Evolutionary conservation across 2,888 invertebrate species (phyloP).

Genomic region (Rotaria macrura): DNA sequence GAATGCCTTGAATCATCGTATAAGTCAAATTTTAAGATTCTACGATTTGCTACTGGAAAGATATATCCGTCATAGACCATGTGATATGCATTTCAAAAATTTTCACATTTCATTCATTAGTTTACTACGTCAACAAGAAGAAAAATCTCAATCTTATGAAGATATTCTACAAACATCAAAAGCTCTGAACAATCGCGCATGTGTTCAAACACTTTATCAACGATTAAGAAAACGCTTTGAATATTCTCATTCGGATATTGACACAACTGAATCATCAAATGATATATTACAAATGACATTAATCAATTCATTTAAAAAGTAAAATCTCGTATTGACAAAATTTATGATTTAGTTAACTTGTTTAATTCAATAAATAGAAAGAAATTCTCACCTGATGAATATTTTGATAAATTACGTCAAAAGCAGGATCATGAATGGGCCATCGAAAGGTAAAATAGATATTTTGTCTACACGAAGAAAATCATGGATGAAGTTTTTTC

Average conservation of each 20-base stretch:
- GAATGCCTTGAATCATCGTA: no score
- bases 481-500: no score
- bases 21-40: no score
- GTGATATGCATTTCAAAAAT: no score
- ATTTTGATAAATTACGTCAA: slow-evolving; percentile 19
- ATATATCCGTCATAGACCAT: no score
- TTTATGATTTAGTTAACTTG: no score
- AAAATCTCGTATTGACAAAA: not conserved
- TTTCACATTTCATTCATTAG: not conserved
- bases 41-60: no score
- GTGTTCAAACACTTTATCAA: slow-evolving; percentile 7
- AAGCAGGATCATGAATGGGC: slow-evolving; percentile 11
- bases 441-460: not conserved
- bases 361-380: not conserved
- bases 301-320: not conserved
- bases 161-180: slow-evolving; percentile 1
- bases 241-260: not conserved
- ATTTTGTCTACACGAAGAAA: no score
- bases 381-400: not conserved
- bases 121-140: slow-evolving; percentile 11
- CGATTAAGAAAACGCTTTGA: not conserved
- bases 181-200: not conserved
- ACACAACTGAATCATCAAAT: not conserved
- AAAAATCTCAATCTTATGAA: not conserved
- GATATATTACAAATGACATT: slow-evolving; percentile 15